Percentiles rank a stretch among this genome's conserved stretches.
Conservation (phyloP, 2,888 invertebrate genomes). For the Morinoia aosen region DNA sequence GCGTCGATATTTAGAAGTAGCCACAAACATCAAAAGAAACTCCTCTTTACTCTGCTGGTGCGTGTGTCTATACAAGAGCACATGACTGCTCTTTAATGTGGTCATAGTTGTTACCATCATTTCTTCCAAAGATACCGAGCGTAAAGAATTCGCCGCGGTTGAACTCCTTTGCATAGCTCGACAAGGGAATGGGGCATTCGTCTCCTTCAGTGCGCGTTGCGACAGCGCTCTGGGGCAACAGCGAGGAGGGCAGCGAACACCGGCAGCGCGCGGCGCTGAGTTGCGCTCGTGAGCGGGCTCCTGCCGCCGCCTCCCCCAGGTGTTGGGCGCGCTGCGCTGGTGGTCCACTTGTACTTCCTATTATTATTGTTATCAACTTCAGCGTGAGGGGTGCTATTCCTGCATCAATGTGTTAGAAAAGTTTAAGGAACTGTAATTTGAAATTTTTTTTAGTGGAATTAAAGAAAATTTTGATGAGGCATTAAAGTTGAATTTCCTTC, state of each 20-base stretch:
- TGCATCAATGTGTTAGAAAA: background rate
- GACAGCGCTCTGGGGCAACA: background rate
- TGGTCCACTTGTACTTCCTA: background rate
- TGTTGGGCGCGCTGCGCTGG: background rate
- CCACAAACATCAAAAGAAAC: too few species aligned
- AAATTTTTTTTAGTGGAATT: background rate
- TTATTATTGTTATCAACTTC: background rate
- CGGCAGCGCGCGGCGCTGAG: background rate
- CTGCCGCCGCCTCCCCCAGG: background rate
- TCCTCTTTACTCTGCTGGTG: background rate
- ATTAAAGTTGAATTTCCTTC: background rate
- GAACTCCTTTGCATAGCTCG: background rate
- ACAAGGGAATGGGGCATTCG: background rate
- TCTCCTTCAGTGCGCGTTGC: background rate
- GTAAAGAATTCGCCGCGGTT: background rate
- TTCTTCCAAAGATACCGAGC: background rate
- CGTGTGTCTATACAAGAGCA: background rate
- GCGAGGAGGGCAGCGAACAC: background rate
- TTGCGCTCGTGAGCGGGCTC: background rate
- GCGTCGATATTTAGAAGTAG: too few species aligned
- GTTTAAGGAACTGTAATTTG: background rate
- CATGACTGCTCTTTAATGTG: background rate
- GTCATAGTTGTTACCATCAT: background rate
- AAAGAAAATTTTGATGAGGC: background rate
- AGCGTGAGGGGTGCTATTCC: background rate